Conservation (phyloP, 2,797 vertebrate genomes). For the Otolemur crassicaudatus region DNA sequence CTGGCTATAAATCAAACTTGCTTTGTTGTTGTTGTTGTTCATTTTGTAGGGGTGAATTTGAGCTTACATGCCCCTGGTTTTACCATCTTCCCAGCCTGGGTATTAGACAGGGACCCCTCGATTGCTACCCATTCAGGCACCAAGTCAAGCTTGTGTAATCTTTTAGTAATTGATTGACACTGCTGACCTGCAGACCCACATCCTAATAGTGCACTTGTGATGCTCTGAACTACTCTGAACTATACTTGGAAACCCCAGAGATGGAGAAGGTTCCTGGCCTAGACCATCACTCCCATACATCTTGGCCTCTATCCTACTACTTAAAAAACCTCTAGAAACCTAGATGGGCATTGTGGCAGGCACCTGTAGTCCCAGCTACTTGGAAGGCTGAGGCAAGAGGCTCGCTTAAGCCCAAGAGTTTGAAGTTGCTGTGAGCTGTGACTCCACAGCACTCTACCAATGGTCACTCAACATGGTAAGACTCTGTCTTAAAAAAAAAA, state of each 20-base stretch:
- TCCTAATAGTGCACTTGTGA: neutral
- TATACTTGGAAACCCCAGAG: neutral
- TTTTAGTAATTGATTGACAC: neutral
- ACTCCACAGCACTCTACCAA: no score
- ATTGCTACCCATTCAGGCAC: neutral
- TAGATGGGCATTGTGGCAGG: no score
- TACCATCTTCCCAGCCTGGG: neutral
- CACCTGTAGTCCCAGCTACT: no score
- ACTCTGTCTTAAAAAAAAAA: no score
- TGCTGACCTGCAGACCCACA: neutral
- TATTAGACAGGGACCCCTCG: neutral
- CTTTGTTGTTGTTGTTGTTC: neutral
- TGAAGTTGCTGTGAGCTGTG: no score
- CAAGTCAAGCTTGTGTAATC: neutral
- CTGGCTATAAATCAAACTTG: neutral
- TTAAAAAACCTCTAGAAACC: neutral
- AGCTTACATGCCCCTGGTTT: neutral
- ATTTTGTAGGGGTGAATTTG: neutral
- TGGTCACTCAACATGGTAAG: no score
- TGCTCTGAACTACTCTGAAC: neutral
- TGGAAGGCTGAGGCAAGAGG: no score
- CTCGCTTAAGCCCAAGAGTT: no score
- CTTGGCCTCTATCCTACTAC: neutral
- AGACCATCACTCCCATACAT: neutral
- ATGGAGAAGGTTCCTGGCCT: neutral